phyloP scores from a whole-genome alignment of 2,113 vertebrate species.

The Tinamus guttatus region DNA sequence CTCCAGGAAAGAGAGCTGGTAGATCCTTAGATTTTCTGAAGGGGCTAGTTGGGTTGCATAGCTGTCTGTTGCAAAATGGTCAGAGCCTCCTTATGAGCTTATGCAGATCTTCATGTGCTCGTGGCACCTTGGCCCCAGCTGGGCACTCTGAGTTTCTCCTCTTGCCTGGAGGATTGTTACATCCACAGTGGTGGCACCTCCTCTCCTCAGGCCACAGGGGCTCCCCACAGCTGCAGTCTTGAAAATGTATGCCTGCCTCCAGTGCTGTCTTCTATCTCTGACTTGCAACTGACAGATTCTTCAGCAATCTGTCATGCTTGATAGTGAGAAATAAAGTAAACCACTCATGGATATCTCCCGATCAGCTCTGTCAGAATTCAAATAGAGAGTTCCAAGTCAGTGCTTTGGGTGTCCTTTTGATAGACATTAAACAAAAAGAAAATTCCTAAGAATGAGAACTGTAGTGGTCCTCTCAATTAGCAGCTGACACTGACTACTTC shows the following conservation, averaged over 20 bases:
- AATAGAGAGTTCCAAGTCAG: background rate
- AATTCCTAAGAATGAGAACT: background rate
- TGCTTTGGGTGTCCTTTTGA: accelerated
- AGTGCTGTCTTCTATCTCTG: accelerated
- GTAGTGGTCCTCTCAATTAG: background rate
- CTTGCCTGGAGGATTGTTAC: no score
- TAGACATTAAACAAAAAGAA: background rate
- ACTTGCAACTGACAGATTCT: background rate
- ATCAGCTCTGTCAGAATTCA: background rate
- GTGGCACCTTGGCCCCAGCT: background rate
- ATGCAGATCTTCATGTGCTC: background rate
- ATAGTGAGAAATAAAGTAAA: background rate
- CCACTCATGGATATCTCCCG: background rate
- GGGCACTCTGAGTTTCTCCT: background rate
- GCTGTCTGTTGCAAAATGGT: background rate
- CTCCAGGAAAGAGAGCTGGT: accelerated
- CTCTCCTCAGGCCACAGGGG: background rate
- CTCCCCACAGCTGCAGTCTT: background rate
- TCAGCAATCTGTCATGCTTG: background rate
- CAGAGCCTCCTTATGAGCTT: background rate
- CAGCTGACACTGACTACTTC: background rate
- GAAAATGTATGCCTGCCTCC: background rate
- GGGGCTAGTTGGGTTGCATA: background rate
- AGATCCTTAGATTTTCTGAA: background rate
- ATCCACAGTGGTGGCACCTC: background rate